Evolutionary conservation across 2,888 invertebrate species (phyloP).

Genomic region (Microplitis deprimator): DNA sequence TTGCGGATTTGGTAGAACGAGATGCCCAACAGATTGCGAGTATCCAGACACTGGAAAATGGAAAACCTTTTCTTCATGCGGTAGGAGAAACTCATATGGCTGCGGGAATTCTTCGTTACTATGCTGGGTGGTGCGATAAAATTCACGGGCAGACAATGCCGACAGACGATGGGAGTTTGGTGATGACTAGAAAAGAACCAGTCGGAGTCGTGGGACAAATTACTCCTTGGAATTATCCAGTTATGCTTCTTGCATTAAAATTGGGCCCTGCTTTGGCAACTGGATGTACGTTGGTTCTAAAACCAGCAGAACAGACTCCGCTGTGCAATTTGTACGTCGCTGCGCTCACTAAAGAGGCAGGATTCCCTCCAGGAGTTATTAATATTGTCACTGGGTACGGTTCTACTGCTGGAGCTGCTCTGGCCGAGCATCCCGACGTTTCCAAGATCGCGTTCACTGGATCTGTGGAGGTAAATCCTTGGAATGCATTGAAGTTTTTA

Average conservation of each 20-base stretch:
- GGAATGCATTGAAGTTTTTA: conserved; percentile 1
- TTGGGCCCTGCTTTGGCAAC: conserved; percentile 76
- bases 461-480: conserved; percentile 70
- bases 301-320: conserved; percentile 77
- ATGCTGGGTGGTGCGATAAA: conserved; percentile 77
- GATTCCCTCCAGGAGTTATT: conserved; percentile 75
- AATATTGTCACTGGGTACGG: conserved; percentile 75
- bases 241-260: conserved; percentile 86
- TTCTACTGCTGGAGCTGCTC: conserved; percentile 73
- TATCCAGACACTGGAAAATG: conserved; percentile 78
- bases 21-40: conserved; percentile 72
- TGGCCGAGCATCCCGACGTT: conserved; percentile 72
- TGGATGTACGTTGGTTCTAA: conserved; percentile 83
- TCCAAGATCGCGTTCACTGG: conserved; percentile 75
- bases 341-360: conserved; percentile 73
- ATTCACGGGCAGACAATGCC: conserved; percentile 72
- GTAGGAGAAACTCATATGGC: conserved; percentile 63
- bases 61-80: conserved; percentile 73
- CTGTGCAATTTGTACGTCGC: conserved; percentile 75
- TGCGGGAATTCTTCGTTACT: conserved; percentile 69
- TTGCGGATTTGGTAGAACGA: conserved; percentile 75
- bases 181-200: conserved; percentile 80
- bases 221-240: conserved; percentile 86
- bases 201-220: conserved; percentile 84
- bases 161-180: conserved; percentile 74